A percentile compares a stretch with the other conserved stretches of the same genome.
Evolutionary conservation across 2,888 invertebrate species (phyloP).

Genomic region (Piscicola geometra): DNA sequence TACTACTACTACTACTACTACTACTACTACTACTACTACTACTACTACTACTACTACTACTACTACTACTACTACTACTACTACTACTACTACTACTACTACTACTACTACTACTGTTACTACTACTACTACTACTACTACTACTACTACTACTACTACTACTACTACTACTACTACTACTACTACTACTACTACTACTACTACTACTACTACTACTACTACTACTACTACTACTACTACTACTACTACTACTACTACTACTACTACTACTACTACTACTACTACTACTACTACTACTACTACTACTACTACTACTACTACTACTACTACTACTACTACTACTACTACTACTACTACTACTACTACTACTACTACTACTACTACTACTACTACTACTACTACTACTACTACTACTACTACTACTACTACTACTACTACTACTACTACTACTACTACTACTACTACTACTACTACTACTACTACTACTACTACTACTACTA

Average conservation of each 20-base stretch:
- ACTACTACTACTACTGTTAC: constrained; percentile 15
- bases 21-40: not conserved
- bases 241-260: not conserved
- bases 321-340: too few relatives aligned
- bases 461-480: constrained; percentile 15
- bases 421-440: constrained; percentile 4
- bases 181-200: too few relatives aligned
- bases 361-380: too few relatives aligned
- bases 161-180: too few relatives aligned
- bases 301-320: not conserved
- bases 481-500: not conserved
- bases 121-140: not conserved
- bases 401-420: constrained; percentile 5
- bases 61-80: too few relatives aligned
- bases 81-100: too few relatives aligned
- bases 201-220: not conserved
- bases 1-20: not conserved
- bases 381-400: not conserved
- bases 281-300: constrained; percentile 18
- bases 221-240: constrained; percentile 11
- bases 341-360: too few relatives aligned
- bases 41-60: too few relatives aligned
- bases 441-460: constrained; percentile 10
- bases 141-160: too few relatives aligned
- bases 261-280: constrained; percentile 7